These are phyloP conservation scores for Laupala kohalensis DNA, from an alignment of 1,140 invertebrate genomes.

Conservation along the genomic window DNA sequence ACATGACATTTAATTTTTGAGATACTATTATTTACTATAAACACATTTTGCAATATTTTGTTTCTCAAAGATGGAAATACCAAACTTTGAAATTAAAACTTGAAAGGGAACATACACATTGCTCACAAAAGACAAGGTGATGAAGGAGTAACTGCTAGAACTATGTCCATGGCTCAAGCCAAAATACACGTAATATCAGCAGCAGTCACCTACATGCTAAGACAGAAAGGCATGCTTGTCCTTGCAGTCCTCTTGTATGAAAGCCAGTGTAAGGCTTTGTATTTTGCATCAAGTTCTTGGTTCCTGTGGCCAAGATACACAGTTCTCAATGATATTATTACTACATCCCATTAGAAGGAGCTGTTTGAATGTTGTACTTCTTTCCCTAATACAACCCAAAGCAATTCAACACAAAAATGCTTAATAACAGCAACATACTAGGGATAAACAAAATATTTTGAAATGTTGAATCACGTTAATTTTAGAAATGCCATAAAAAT, in stretches of 20 bases:
- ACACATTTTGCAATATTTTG: neutral
- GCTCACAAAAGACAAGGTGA: neutral
- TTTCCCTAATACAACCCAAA: neutral
- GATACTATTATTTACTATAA: neutral
- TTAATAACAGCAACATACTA: neutral
- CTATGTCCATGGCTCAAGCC: neutral
- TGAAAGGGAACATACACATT: neutral
- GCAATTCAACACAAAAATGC: neutral
- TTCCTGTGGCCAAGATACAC: neutral
- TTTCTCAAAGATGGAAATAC: neutral
- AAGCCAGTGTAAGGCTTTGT: neutral
- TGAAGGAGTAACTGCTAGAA: neutral
- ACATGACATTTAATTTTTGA: neutral
- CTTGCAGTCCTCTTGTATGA: neutral
- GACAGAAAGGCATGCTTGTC: neutral
- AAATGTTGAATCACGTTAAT: neutral
- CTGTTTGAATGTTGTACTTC: neutral
- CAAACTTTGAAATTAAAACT: neutral
- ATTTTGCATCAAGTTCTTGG: neutral
- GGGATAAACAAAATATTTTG: too few species aligned
- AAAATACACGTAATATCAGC: neutral
- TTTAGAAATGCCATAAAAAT: neutral
- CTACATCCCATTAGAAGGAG: neutral
- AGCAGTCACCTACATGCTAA: neutral
- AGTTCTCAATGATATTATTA: neutral